Conservation (phyloP, 1,140 invertebrate species). For the Ganaspis sp. region DNA sequence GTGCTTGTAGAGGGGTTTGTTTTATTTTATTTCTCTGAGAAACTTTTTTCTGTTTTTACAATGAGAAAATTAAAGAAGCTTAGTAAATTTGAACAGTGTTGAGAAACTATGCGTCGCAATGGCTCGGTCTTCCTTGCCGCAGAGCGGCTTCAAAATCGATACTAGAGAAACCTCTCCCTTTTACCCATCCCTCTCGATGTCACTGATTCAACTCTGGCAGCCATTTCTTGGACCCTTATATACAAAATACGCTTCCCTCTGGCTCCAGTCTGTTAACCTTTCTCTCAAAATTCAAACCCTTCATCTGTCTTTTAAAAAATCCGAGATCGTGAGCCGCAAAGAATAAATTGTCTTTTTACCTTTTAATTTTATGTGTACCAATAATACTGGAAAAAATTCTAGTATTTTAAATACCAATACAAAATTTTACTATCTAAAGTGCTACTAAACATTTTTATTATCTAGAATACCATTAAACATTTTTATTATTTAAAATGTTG, state of each 20-base stretch:
- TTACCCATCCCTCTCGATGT: constrained; percentile 57
- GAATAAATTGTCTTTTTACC: no score
- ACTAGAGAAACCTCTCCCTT: constrained; percentile 49
- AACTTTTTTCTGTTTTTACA: no score
- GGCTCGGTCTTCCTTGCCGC: constrained; percentile 41
- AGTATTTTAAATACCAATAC: no score
- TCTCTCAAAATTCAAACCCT: neutral
- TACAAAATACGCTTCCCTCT: neutral
- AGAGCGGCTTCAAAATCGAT: constrained; percentile 64
- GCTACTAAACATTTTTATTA: no score
- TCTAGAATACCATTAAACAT: no score
- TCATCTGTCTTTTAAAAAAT: neutral
- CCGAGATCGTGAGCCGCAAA: neutral
- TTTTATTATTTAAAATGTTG: no score
- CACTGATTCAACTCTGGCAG: constrained; percentile 62
- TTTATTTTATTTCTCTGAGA: no score
- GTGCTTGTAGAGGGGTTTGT: no score
- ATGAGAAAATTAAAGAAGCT: neutral
- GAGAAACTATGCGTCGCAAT: constrained; percentile 44
- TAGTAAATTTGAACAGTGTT: constrained; percentile 1
- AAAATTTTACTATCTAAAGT: no score
- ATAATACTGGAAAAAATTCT: no score
- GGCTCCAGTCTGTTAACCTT: neutral
- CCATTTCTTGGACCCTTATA: constrained; percentile 52
- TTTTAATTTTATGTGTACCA: neutral